A percentile compares a stretch with the other conserved stretches of the same genome.
These are phyloP conservation scores for Xiphydria camelus DNA, from an alignment of 2,888 invertebrate species.

Conservation along the genomic window DNA sequence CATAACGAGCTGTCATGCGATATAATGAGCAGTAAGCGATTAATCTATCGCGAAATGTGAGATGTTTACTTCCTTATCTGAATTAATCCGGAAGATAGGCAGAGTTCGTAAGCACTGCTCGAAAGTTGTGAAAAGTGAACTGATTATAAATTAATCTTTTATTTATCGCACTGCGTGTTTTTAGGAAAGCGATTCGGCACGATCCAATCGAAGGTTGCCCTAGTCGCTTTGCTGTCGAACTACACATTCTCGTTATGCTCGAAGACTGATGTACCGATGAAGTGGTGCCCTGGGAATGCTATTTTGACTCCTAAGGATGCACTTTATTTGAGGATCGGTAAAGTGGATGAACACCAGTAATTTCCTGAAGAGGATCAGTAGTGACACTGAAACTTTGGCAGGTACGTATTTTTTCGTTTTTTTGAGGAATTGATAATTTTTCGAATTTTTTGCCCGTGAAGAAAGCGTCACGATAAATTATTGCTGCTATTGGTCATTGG, in stretches of 20 bases:
- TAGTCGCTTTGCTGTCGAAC: slow-evolving; percentile 29
- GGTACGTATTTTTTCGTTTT: no score
- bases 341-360: not conserved
- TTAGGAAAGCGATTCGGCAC: slow-evolving; percentile 41
- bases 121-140: no score
- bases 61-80: no score
- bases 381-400: no score
- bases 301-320: not conserved
- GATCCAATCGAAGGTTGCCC: slow-evolving; percentile 36
- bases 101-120: not conserved
- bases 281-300: not conserved
- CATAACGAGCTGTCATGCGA: no score
- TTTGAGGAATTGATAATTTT: no score
- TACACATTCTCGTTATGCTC: slow-evolving; percentile 22
- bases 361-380: not conserved
- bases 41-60: no score
- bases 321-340: not conserved
- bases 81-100: not conserved
- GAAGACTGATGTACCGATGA: slow-evolving; percentile 11
- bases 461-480: no score
- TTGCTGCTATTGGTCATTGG: no score
- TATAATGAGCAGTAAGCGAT: no score
- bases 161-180: no score
- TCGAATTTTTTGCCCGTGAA: no score
- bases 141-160: not conserved